Base-by-base conservation (phyloP, 2,888 invertebrate species). In the Brassicogethes aeneus region DNA sequence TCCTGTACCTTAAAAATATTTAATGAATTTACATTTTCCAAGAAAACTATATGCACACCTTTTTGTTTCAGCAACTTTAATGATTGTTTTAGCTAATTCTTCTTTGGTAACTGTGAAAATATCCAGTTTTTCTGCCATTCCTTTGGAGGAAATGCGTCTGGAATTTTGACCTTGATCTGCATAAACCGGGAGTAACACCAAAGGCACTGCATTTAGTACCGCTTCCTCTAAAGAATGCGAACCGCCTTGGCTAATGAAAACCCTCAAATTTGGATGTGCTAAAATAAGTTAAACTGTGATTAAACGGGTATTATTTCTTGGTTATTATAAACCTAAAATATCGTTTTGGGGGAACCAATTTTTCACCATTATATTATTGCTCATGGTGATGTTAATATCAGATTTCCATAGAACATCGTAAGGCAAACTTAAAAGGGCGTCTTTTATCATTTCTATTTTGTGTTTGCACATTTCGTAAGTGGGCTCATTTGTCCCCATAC, bases 331-430 rank as follows among this genome's bases (percentile, higher is more conserved):
- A n/a, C n/a, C n/a, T n/a, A n/a, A n/a, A n/a, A n/a, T 45, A 43
- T 65, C 68, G 42, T 64, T 63, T 45, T 70, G 69, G 1, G 69
- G 65, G 15, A 64, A 48, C 67, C 70, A 72, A 40, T 66, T 64
- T 3, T 50, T 46, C 8, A 69, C 5, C 5, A 23, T 5, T 7
- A 23, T 64, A 51, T 72, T 71, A 3, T 53, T 43, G 0, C 51
- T 54, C 2, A 52, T 49, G n/a, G n/a, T n/a, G n/a, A n/a, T n/a
- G n/a, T n/a, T n/a, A n/a, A n/a, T n/a, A n/a, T 71, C 70, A 53
- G 60, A 68, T 56, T 70, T 71, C 69, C 69, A 71, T 2, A 72
- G 42, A 13, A 71, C 57, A 36, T 61, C 62, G 44, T 69, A 68
- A 2, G 68, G 65, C n/a, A 71, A 42, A 45, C 62, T 53, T 1